Base-by-base conservation (phyloP, 2,888 invertebrate genomes). In the Ferdinandea cuprea region DNA sequence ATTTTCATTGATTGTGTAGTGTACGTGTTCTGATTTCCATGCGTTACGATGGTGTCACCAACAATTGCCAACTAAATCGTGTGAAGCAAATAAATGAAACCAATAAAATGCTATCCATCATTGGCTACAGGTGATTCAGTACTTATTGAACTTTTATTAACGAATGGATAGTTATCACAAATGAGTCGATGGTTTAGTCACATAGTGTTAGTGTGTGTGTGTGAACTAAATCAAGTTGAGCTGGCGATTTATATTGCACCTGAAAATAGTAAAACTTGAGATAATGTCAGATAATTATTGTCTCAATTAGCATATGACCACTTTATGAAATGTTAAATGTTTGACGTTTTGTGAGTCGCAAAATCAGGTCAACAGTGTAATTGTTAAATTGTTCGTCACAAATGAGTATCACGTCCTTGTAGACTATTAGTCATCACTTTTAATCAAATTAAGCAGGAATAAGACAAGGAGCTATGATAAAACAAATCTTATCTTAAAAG, bases 101-200 rank as follows among this genome's bases (percentile, higher is more conserved):
- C 50, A 65, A 65, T 40, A 28, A 65, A 65, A 50, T 37, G 35
- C 37, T 28, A 50, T 65, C 48, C 35, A 65, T 50, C 50, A 65
- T 21, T 9, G 35, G 15, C n/a, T 50, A n/a, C 37, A 28, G 28
- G 65, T 65, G 37, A 65, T 37, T 65, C 28, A 50, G 48, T 17
- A 21, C 25, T 25, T 32, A 50, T 21, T 32, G 35, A 35, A 46
- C 21, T 32, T 35, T 8, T 7, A 13, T 40, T 7, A 6, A 6
- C 15, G 13, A n/a, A n/a, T 21, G 17, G 61, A 61, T 48, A 63
- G 35, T 46, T 35, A 61, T 21, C 35, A 42, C 40, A n/a, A 13
- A 44, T 9, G 4, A 2, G 7, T 5, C 3, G 3, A n/a, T 25
- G 5, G 11, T 13, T 13, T 11, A 17, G 7, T 42, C 42, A 17